These are phyloP conservation scores for Drosophila multiciliata DNA, from an alignment of 2,888 invertebrate genomes.

Conservation along the genomic window DNA sequence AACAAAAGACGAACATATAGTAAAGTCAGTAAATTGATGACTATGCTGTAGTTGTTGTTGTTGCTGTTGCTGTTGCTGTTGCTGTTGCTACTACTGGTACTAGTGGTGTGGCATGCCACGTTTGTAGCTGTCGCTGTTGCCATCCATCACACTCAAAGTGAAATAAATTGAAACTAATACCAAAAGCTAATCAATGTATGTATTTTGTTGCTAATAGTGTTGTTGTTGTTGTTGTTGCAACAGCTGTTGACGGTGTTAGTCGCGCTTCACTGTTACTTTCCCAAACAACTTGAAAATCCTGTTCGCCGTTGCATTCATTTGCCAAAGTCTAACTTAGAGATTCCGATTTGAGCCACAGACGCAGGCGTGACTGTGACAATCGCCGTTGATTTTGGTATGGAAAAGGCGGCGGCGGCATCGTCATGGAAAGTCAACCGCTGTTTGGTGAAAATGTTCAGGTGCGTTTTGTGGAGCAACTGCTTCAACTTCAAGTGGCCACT, in stretches of 20 bases:
- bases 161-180: constrained; percentile 80
- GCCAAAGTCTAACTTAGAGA: constrained; percentile 54
- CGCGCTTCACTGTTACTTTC: constrained; percentile 60
- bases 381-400: constrained; percentile 4
- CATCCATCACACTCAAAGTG: constrained; percentile 79
- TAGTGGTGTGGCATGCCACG: constrained; percentile 48
- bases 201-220: constrained; percentile 21
- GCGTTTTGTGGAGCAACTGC: constrained; percentile 40
- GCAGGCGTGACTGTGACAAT: constrained; percentile 4
- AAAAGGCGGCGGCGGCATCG: constrained; percentile 29
- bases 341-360: neutral
- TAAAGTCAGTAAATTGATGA: constrained; percentile 55
- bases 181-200: constrained; percentile 77
- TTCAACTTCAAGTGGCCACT: constrained; percentile 16
- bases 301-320: constrained; percentile 61
- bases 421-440: constrained; percentile 56
- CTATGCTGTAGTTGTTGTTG: constrained; percentile 39
- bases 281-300: constrained; percentile 70
- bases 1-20: constrained; percentile 14
- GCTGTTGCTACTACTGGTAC: neutral
- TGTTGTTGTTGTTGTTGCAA: constrained; percentile 35
- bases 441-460: constrained; percentile 42
- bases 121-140: constrained; percentile 66
- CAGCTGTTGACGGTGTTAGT: constrained; percentile 45
- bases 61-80: constrained; percentile 1